A percentile compares a stretch with the other conserved stretches of the same genome.
Evolutionary conservation across 1,140 invertebrate genomes (phyloP).

Genomic region (Eubasilissa regina): DNA sequence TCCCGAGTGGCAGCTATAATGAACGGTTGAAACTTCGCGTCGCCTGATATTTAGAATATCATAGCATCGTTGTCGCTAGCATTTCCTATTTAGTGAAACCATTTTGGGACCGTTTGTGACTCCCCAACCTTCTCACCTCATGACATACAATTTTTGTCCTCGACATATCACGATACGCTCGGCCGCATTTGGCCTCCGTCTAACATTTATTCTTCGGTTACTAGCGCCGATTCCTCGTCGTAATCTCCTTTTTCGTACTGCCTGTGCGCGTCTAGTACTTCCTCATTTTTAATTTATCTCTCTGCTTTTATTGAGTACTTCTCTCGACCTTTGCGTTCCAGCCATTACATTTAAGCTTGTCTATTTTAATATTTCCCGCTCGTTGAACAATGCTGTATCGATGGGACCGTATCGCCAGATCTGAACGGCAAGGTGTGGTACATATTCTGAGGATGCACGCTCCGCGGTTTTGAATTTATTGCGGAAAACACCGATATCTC

Average conservation of each 20-base stretch:
- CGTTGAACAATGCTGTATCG: constrained; percentile 9
- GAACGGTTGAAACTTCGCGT: no score
- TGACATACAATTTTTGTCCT: constrained; percentile 36
- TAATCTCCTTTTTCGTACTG: constrained; percentile 31
- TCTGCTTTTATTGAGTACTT: constrained; percentile 6
- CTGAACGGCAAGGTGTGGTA: constrained; percentile 20
- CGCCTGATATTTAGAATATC: background rate
- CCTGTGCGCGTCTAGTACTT: background rate
- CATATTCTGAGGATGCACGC: constrained; percentile 7
- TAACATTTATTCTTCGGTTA: constrained; percentile 24
- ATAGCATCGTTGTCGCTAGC: background rate
- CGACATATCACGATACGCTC: constrained; percentile 40
- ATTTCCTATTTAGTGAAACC: background rate
- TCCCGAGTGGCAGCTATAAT: no score
- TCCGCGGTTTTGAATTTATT: constrained; percentile 20
- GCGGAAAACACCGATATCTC: constrained; percentile 30
- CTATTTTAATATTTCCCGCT: constrained; percentile 3
- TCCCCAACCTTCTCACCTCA: constrained; percentile 33
- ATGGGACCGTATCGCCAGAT: background rate
- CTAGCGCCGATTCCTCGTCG: constrained; percentile 1
- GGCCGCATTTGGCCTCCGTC: constrained; percentile 33
- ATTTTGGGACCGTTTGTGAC: constrained; percentile 7
- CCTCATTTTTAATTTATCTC: constrained; percentile 12
- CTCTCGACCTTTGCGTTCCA: constrained; percentile 8
- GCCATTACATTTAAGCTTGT: background rate